Conservation (phyloP, 2,113 vertebrate species). For the Ceuthmochares aereus region DNA sequence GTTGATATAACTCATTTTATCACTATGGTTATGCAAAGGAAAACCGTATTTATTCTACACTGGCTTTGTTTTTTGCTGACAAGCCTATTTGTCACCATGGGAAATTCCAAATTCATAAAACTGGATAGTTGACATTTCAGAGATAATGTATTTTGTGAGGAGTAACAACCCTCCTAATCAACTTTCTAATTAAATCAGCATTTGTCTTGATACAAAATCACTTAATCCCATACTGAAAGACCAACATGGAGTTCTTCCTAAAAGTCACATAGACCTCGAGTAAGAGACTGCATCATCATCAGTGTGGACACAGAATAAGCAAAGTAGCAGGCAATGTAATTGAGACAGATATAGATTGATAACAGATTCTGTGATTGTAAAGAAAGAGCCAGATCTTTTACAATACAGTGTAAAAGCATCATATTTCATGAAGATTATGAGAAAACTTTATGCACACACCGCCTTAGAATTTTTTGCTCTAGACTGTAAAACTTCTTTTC, state of each 20-base stretch:
- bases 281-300: background rate
- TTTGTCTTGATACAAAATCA: background rate
- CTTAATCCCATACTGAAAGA: background rate
- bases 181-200: background rate
- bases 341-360: background rate
- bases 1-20: conserved; percentile 28
- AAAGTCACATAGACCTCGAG: background rate
- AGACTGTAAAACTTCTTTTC: background rate
- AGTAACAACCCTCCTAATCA: background rate
- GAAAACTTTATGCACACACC: background rate
- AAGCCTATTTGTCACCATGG: background rate
- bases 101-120: conserved; percentile 32
- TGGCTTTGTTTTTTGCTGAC: background rate
- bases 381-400: background rate
- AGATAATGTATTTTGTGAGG: background rate
- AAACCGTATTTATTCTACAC: background rate
- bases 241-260: background rate
- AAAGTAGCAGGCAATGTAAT: background rate
- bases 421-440: background rate
- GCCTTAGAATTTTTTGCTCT: background rate
- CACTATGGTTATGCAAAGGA: background rate
- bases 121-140: background rate
- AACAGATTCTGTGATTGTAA: background rate
- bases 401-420: background rate
- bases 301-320: background rate